Evolutionary conservation across 1,140 invertebrate genomes (phyloP), one percentile per base, ranked within the genome.

Genomic region (Mesaphorura yosii): DNA sequence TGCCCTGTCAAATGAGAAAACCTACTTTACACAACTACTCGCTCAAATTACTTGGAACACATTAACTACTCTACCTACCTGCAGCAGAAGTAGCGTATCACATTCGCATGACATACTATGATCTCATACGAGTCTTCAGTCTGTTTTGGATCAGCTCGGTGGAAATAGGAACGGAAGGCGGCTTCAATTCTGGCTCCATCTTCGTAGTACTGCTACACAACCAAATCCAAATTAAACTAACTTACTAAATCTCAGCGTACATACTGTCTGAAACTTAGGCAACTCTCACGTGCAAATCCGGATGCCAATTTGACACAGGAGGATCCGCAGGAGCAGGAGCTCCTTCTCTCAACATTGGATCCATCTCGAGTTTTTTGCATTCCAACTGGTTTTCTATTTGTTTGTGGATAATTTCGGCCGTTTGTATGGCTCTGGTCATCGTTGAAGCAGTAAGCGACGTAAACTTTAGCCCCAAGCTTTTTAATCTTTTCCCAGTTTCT

Each of bases 181-280:
- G 91, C 88, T 73, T 99, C 95, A 63, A 99, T 98, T 57, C 95
- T 75, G 0, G 90, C 81, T n/a, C 92, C 87, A 70, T 98, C 93
- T 68, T 83, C 78, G 69, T 79, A 88, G 73, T 91, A 95, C 88
- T 96, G 79, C 82, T 87, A 44, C 40, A 20, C 34, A 74, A 68
- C 73, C 53, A 65, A 55, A 48, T 20, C 23, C 23, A 23, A 7
- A 26, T 20, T 26, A 46, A 27, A 46, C 7, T 17, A 22, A 12
- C 14, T 46, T 46, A 34, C 31, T 17, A 41, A 10, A 10, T 10
- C n/a, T 10, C n/a, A 41, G 39, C 19, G 19, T 17, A 48, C 15
- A 6, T 20, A 48, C 17, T 6, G 23, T 3, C 22, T 27, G 17
- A 12, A 5, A n/a, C n/a, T 28, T 23, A 29, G 7, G 7, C 6